Base-by-base conservation (phyloP, 2,113 vertebrate species). In the Hippocampus mohnikei region DNA sequence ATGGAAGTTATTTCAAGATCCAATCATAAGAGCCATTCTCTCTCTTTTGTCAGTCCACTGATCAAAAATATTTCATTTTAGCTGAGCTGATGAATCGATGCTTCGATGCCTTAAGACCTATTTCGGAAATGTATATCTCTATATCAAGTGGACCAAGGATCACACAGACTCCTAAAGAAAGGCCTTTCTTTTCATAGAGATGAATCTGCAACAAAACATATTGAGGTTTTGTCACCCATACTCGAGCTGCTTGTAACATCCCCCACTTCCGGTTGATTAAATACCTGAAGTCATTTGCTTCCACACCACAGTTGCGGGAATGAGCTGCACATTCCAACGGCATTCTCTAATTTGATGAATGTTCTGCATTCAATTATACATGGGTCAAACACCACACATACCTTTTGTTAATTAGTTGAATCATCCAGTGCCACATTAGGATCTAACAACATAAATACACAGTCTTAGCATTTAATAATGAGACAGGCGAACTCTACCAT, bases 351-450 rank as follows among this genome's bases (percentile, higher is more conserved):
- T 73, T 61, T 84, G 65, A 70, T 48, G 40, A 77, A 79, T 77
- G 67, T 64, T 78, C 72, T 55, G 46, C 56, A 52, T 48, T 73
- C 82, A 71, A 75, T 78, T 71, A 86, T 53, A 58, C 72, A 63
- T 50, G 55, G 72, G 74, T 84, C 78, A 81, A 77, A 81, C 70
- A 78, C n/a, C 41, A 53, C 40, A 55, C 50, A 62, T 65, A 71
- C 66, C 67, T 65, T 77, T 67, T 6, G 44, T 75, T 84, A 78
- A 82, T 80, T 84, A 73, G 75, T 53, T 76, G 70, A 70, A 71
- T 84, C 53, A 52, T 65, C 41, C 0, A 2, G 63, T 0, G 16
- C 69, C 78, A 74, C 66, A 67, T 64, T 8, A 23, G 41, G 33
- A 74, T 78, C 63, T 61, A 56, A 37, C 8, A 75, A 81, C 27